Base-by-base conservation (phyloP, 2,888 invertebrate genomes). In the Alloplasta piceator region DNA sequence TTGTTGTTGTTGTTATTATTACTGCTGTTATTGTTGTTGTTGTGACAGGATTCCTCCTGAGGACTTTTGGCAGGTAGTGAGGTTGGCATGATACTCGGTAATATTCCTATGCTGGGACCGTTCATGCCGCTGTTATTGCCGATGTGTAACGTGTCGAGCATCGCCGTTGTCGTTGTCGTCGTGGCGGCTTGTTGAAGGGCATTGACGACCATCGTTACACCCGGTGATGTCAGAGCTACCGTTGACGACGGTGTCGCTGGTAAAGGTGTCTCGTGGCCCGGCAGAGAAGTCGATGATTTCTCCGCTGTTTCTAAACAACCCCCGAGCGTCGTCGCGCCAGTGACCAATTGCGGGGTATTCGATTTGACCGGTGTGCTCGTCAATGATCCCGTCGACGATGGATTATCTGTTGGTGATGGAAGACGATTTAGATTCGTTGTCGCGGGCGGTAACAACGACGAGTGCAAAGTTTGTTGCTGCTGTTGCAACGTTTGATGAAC, bases 211-310 rank as follows among this genome's bases (percentile, higher is more conserved):
- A 75, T 74, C 6, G 81, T 74, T 52, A 87, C 87, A 71, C 91
- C 87, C 7, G 92, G 91, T 64, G 92, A 91, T 26, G 92, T 90
- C 60, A 92, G 86, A 46, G 92, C 89, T 16, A 91, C 86, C 43
- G 91, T 91, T 9, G 90, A 92, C 70, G 89, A 92, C 39, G 89
- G 92, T 48, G 88, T 93, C 87, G 86, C 92, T 7, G 94, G 94
- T 66, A 94, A 93, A 4, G 94, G 94, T 10, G 94, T 93, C 74
- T 94, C 93, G 92, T 87, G 93, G 50, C 92, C 92, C 50, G 92
- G 91, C 71, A 93, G 90, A 6, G 93, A 93, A 72, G 94, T 93
- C 66, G 92, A 90, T 39, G 93, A 92, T 82, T 93, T 93, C 83
- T 91, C 90, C 50, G 88, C 85, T 4, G 83, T 63, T 61, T 84